phyloP scores from a whole-genome alignment of 2,888 invertebrate species.

The Amiota communis region DNA sequence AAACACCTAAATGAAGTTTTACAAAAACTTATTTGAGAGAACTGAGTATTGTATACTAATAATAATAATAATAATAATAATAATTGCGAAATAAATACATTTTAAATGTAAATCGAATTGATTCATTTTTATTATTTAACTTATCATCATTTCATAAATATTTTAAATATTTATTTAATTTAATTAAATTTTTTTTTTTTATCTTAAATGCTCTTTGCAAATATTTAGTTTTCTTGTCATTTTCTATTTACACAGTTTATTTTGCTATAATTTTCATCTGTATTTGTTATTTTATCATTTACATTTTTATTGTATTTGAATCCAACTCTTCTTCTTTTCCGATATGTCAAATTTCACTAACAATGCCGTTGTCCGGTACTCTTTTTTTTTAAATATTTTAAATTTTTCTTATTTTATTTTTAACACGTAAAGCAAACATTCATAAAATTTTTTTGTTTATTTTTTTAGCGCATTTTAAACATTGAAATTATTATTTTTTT shows the following conservation, averaged over 20 bases:
- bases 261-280: neutral
- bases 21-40: too few species aligned
- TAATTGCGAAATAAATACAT: neutral
- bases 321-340: neutral
- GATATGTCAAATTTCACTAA: slow-evolving; percentile 21
- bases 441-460: neutral
- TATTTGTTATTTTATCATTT: slow-evolving; percentile 1
- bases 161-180: neutral
- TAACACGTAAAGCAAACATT: slow-evolving; percentile 41
- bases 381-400: neutral
- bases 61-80: too few species aligned
- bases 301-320: neutral
- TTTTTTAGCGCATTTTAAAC: neutral
- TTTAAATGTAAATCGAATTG: slow-evolving; percentile 9
- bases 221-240: neutral
- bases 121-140: too few species aligned
- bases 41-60: too few species aligned
- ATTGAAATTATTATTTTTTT: neutral
- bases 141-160: too few species aligned
- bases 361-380: slow-evolving; percentile 5
- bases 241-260: slow-evolving; percentile 12
- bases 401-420: slow-evolving; percentile 35
- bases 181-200: neutral
- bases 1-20: neutral
- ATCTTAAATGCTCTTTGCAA: neutral